Base-by-base conservation (phyloP, 2,113 vertebrate genomes). In the Poecile atricapillus region DNA sequence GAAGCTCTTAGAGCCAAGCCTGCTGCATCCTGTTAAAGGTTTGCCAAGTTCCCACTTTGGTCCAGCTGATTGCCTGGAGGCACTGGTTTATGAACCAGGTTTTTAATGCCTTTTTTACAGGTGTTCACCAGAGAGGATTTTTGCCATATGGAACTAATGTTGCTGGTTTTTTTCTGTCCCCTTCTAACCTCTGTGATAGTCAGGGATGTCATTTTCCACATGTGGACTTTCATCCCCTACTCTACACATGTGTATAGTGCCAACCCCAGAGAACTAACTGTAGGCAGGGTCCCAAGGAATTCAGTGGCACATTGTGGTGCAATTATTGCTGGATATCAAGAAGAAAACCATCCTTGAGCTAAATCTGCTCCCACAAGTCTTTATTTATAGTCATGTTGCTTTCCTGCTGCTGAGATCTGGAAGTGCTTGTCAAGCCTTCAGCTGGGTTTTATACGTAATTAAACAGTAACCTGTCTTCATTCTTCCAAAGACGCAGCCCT, bases 231-330 rank as follows among this genome's bases (percentile, higher is more conserved):
- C 4, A 30, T 63, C 13, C 33, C 14, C 14, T 59, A 0, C 27
- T 70, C n/a, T 46, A 16, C 24, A 28, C 9, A 2, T 2, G 0
- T 5, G 8, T 28, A 7, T 10, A 3, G 44, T 56, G 15, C 41
- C 53, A 64, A 60, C 27, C n/a, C 30, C 23, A 41, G 41, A 64
- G 33, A 30, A 16, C 2, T 24, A 30, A 16, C 2, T 24, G 31
- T 14, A 59, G 33, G 22, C 23, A 5, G 33, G 6, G 10, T 67
- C 41, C 46, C 5, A 31, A 75, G 74, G 76, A 53, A 68, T 79
- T 59, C 39, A 15, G 70, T 16, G 55, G 31, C 30, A 5, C 0
- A 0, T 7, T 60, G 31, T 11, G 31, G 25, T 65, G 49, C 37
- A 39, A 7, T 77, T 62, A 35, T 68, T 84, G 74, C 84, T 85